Evolutionary conservation across 2,888 invertebrate genomes (phyloP).

Genomic region (Lycocerus yunnanus): DNA sequence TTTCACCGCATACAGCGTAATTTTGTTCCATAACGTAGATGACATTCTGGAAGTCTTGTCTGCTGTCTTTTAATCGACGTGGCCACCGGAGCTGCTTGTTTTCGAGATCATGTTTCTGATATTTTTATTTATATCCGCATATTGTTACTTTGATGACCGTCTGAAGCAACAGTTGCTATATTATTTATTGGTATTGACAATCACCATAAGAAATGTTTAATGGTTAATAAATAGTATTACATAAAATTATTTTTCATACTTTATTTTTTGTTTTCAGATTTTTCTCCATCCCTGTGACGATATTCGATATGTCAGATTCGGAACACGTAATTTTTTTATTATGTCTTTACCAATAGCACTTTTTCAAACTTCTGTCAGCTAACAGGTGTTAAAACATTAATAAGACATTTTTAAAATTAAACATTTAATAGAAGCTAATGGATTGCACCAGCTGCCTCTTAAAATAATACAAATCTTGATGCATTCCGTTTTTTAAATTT

Average conservation of each 20-base stretch:
- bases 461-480: neutral
- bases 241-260: neutral
- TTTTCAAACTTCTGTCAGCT: neutral
- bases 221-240: neutral
- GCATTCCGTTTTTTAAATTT: neutral
- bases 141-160: slow-evolving; percentile 12
- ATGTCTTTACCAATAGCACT: neutral
- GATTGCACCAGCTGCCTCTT: neutral
- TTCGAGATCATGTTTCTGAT: slow-evolving; percentile 27
- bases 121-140: slow-evolving; percentile 26
- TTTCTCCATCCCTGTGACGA: neutral
- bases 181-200: slow-evolving; percentile 16
- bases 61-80: slow-evolving; percentile 23
- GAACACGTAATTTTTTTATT: neutral
- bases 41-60: slow-evolving; percentile 23
- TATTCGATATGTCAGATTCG: neutral
- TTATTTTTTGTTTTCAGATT: neutral
- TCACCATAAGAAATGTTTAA: neutral
- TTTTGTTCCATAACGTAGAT: slow-evolving; percentile 16
- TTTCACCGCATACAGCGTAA: slow-evolving; percentile 11
- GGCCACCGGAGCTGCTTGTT: slow-evolving; percentile 30
- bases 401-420: neutral
- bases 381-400: neutral
- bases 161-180: slow-evolving; percentile 7
- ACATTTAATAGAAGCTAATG: neutral